Evolutionary conservation across 2,797 vertebrate species (phyloP).

Genomic region (Hyperoplus lanceolatus): DNA sequence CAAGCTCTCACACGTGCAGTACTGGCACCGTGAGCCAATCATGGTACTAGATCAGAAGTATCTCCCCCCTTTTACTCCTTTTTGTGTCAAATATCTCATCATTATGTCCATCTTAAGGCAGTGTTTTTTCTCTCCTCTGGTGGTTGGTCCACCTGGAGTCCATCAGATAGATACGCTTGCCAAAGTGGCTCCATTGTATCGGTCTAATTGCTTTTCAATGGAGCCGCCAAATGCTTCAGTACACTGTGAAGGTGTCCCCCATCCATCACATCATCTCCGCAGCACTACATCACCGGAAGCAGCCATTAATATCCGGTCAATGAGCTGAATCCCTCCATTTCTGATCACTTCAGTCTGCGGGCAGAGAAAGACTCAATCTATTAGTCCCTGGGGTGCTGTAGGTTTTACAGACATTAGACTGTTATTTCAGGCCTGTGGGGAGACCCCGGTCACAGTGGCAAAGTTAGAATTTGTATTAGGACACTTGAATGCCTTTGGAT

Average conservation of each 20-base stretch:
- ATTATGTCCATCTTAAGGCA: conserved; percentile 36
- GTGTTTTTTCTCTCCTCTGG: conserved; percentile 27
- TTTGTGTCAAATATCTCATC: conserved; percentile 36
- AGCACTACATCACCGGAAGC: conserved; percentile 66
- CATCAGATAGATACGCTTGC: conserved; percentile 30
- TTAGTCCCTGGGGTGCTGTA: conserved; percentile 28
- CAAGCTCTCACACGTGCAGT: neutral
- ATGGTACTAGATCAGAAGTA: neutral
- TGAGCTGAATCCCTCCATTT: conserved; percentile 61
- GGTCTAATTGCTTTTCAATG: conserved; percentile 70
- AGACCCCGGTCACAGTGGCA: neutral
- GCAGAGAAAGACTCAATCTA: conserved; percentile 51
- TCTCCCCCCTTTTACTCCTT: neutral
- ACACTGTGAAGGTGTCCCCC: conserved; percentile 68
- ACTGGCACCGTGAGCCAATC: neutral
- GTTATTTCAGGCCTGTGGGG: conserved; percentile 35
- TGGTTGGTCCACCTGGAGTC: conserved; percentile 41
- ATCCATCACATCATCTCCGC: conserved; percentile 66
- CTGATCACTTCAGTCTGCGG: conserved; percentile 55
- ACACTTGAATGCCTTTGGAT: neutral
- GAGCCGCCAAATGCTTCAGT: conserved; percentile 63
- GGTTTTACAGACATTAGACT: conserved; percentile 30
- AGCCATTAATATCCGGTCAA: conserved; percentile 69
- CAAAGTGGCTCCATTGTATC: conserved; percentile 58
- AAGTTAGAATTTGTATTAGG: neutral